Base-by-base conservation (phyloP, 2,797 vertebrate species). In the Phataginus tetradactyla region DNA sequence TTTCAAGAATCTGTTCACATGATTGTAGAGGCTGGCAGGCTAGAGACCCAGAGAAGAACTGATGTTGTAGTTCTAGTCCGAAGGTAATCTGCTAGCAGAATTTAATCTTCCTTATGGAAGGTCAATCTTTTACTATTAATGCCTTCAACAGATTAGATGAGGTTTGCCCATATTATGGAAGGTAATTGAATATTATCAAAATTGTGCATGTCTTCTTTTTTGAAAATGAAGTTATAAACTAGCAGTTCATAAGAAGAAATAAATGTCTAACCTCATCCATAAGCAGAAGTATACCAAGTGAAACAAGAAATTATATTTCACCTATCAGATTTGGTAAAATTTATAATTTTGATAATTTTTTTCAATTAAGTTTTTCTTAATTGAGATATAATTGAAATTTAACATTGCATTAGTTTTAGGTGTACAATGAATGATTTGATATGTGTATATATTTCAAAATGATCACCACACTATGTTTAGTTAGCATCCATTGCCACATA, bases 261-360 rank as follows among this genome's bases (percentile, higher is more conserved):
- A 45, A 63, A 74, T 49, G 18, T 34, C 11, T 42, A 45, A 74
- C 11, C 27, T 85, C 14, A 55, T 45, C 15, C 17, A n/a, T 32
- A 92, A 64, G 4, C n/a, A 88, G n/a, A 91, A 74, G 34, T 84
- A 57, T 55, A 68, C 10, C 37, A 88, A 75, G 53, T 27, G 27
- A 90, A 93, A 88, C 15, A 92, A 63, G 17, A 5, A 77, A 18
- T 59, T 93, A 63, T 29, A 34, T 74, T 96, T 61, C 77, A 83
- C 21, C 15, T 15, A 42, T 81, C 25, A 64, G 39, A 92, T n/a
- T 37, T 72, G 68, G 21, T 7, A 75, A 75, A 85, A 51, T 77
- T 57, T 92, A 57, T 17, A 45, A 61, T 72, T 94, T 94, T 77
- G 55, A 66, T 71, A 42, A 59, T 53, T 49, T 72, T 69, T 80